A percentile compares a stretch with the other conserved stretches of the same genome.
Evolutionary conservation across 1,140 invertebrate genomes (phyloP).

Genomic region (Acyrthosiphon pisum): DNA sequence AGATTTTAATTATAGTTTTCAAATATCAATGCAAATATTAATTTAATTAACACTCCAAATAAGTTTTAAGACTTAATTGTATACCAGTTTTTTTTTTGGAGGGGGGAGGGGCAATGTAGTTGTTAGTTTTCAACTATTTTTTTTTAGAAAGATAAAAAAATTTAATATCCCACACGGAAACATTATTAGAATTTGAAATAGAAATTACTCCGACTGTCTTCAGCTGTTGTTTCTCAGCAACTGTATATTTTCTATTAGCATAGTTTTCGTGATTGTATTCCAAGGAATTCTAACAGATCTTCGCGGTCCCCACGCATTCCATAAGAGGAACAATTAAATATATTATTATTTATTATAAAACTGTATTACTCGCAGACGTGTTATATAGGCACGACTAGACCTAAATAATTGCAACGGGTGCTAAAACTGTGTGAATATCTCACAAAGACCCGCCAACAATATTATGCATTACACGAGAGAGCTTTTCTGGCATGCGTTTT

Average conservation of each 20-base stretch:
- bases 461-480: neutral
- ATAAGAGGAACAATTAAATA: neutral
- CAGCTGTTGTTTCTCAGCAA: neutral
- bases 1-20: neutral
- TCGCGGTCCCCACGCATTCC: neutral
- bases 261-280: slow-evolving; percentile 39
- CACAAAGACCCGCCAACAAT: neutral
- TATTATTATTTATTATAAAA: neutral
- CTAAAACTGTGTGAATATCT: neutral
- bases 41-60: neutral
- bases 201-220: neutral
- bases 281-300: slow-evolving; percentile 27
- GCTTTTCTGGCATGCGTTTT: neutral
- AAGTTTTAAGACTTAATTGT: neutral
- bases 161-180: neutral
- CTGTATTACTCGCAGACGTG: neutral
- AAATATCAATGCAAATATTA: neutral
- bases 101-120: neutral
- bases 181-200: neutral
- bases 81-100: too few species aligned
- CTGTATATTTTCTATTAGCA: slow-evolving; percentile 26
- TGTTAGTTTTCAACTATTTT: neutral
- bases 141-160: neutral
- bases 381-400: neutral
- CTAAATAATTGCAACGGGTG: neutral